phyloP scores from a whole-genome alignment of 2,888 invertebrate species.

The Byasa hedistus region DNA sequence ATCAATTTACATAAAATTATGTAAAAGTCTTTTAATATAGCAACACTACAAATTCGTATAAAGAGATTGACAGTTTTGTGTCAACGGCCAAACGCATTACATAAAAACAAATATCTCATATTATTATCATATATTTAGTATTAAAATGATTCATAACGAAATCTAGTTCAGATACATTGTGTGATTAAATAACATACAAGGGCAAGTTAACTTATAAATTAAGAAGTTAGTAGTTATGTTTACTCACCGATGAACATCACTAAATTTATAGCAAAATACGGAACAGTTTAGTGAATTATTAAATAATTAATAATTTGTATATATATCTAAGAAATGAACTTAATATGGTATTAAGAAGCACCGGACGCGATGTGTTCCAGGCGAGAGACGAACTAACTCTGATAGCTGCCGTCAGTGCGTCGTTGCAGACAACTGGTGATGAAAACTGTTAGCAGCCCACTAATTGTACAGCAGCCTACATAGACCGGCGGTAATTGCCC shows the following conservation, averaged over 20 bases:
- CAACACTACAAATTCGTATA: constrained; percentile 18
- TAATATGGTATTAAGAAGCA: too few species aligned
- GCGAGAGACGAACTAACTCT: constrained; percentile 66
- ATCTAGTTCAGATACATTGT: neutral
- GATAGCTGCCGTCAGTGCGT: constrained; percentile 57
- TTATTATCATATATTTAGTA: neutral
- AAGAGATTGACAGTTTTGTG: constrained; percentile 29
- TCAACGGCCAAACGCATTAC: constrained; percentile 10
- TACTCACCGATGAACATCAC: neutral
- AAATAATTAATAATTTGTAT: too few species aligned
- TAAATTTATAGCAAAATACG: neutral
- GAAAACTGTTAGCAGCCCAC: constrained; percentile 77
- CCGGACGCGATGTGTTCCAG: constrained; percentile 50
- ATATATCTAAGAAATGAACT: too few species aligned
- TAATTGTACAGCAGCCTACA: constrained; percentile 78
- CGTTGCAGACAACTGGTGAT: constrained; percentile 71
- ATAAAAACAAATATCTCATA: neutral
- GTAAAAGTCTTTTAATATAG: constrained; percentile 18
- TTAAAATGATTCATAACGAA: neutral
- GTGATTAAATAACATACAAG: neutral
- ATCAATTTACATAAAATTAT: constrained; percentile 15
- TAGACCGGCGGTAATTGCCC: constrained; percentile 76
- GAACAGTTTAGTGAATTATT: neutral
- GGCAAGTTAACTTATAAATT: neutral
- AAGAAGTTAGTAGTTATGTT: neutral